Percentiles rank a stretch among this genome's conserved stretches.
Evolutionary conservation across 2,888 invertebrate genomes (phyloP).

Genomic region (Acronicta psi): DNA sequence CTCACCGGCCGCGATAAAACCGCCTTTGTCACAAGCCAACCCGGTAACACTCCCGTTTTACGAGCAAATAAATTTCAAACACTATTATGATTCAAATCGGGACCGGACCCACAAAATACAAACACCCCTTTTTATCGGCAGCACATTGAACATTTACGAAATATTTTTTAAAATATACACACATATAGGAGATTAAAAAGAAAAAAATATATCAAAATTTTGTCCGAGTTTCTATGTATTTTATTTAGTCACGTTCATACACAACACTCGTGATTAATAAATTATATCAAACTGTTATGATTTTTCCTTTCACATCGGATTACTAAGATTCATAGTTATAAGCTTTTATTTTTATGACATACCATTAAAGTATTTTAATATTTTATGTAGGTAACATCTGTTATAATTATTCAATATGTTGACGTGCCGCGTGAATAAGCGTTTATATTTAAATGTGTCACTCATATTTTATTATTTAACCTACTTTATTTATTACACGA

Average conservation of each 20-base stretch:
- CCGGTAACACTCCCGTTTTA: conserved; percentile 84
- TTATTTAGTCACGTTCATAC: conserved; percentile 76
- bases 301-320: conserved; percentile 76
- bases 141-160: conserved; percentile 77
- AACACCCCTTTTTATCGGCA: conserved; percentile 80
- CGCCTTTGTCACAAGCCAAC: conserved; percentile 83
- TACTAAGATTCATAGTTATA: conserved; percentile 69
- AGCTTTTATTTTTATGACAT: conserved; percentile 71
- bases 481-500: conserved; percentile 33
- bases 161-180: conserved; percentile 79
- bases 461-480: conserved; percentile 27
- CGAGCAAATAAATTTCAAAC: conserved; percentile 88
- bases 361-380: conserved; percentile 67
- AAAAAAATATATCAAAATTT: conserved; percentile 43
- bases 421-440: conserved; percentile 62
- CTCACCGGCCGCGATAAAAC: conserved; percentile 83
- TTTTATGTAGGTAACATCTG: conserved; percentile 69
- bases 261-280: conserved; percentile 75
- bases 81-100: conserved; percentile 88
- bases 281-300: conserved; percentile 75
- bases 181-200: conserved; percentile 62
- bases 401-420: conserved; percentile 70
- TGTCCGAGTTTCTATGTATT: conserved; percentile 64
- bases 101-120: conserved; percentile 81
- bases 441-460: conserved; percentile 40